Conservation (phyloP, 2,113 vertebrate genomes). For the Pagrus major region DNA sequence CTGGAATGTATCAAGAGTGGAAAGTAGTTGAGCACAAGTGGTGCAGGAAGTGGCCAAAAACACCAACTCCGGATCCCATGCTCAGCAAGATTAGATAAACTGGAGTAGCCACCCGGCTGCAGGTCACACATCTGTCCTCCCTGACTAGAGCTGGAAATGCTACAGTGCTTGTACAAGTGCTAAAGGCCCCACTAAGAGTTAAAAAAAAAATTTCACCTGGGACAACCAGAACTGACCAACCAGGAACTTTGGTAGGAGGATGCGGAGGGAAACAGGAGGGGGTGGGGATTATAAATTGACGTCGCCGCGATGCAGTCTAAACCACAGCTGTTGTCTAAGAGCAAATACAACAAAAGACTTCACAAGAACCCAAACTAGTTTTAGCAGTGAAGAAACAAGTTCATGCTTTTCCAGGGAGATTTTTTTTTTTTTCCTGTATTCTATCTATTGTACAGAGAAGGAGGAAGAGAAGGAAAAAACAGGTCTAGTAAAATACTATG, state of each 20-base stretch:
- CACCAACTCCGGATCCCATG: slow-evolving; percentile 15
- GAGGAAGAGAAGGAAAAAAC: slow-evolving; percentile 78
- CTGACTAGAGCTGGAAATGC: slow-evolving; percentile 52
- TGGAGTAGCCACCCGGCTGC: slow-evolving; percentile 34
- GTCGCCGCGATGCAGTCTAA: slow-evolving; percentile 81
- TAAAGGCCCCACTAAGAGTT: slow-evolving; percentile 84
- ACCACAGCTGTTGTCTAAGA: slow-evolving; percentile 92
- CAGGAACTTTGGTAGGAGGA: slow-evolving; percentile 82
- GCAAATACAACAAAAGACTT: slow-evolving; percentile 92
- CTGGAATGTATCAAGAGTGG: slow-evolving; percentile 75
- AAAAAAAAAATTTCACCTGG: slow-evolving; percentile 63
- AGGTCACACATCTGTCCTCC: slow-evolving; percentile 10
- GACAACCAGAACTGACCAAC: slow-evolving; percentile 82
- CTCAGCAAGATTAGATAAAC: slow-evolving; percentile 27
- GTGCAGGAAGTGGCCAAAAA: slow-evolving; percentile 22
- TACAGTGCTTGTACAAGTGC: slow-evolving; percentile 86
- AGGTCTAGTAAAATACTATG: slow-evolving; percentile 93
- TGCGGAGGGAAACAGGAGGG: slow-evolving; percentile 62
- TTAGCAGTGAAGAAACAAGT: slow-evolving; percentile 90
- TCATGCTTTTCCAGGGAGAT: slow-evolving; percentile 87
- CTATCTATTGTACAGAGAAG: slow-evolving; percentile 87
- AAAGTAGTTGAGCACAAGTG: slow-evolving; percentile 37
- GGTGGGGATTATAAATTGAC: slow-evolving; percentile 32
- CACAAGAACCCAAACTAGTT: slow-evolving; percentile 95
- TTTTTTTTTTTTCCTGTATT: slow-evolving; percentile 81